phyloP scores from a whole-genome alignment of 2,113 vertebrate species.

The Actenoides hombroni region DNA sequence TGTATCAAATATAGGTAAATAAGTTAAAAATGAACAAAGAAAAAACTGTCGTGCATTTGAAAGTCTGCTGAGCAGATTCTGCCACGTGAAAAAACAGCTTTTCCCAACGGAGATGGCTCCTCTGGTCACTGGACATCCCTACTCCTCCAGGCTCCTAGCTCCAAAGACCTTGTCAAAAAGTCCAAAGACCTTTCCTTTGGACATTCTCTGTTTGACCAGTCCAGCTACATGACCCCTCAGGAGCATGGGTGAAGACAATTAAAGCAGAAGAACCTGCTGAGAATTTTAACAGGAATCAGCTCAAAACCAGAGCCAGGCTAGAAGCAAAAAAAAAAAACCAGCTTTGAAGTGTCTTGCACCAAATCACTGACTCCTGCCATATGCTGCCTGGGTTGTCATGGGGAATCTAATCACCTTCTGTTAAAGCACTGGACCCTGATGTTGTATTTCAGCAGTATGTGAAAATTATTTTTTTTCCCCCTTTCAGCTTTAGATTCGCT shows the following conservation, averaged over 20 bases:
- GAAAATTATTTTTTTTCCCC: neutral
- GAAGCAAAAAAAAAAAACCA: neutral
- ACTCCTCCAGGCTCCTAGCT: no score
- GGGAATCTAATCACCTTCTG: neutral
- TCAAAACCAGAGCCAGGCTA: neutral
- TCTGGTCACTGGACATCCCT: no score
- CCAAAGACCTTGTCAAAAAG: no score
- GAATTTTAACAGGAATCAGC: neutral
- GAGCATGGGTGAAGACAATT: no score
- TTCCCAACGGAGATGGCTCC: no score
- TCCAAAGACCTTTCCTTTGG: no score
- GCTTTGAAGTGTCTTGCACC: neutral
- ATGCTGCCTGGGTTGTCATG: neutral
- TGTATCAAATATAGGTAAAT: neutral
- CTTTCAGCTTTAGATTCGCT: neutral
- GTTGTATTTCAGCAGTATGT: no score
- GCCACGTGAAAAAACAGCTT: neutral
- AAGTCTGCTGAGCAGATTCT: neutral
- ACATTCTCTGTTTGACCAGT: neutral
- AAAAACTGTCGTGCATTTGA: neutral
- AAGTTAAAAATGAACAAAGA: neutral
- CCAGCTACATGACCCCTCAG: no score
- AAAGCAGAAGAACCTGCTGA: neutral
- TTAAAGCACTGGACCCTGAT: accelerated
- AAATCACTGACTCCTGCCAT: no score